Conservation (phyloP, 2,888 invertebrate species). For the Epirrhoe tristata region DNA sequence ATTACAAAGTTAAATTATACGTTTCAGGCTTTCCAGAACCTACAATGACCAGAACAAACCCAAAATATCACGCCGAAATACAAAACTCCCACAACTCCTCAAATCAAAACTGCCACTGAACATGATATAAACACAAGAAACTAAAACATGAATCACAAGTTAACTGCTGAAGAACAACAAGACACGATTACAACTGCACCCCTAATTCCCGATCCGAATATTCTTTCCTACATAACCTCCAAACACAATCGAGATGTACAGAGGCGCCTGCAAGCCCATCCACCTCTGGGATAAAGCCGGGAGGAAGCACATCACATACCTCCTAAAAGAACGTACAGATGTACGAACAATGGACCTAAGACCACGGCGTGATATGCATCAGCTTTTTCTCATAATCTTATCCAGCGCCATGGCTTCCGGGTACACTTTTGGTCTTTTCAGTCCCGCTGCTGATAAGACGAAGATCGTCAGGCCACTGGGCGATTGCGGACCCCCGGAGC, state of each 20-base stretch:
- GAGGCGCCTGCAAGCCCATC: background rate
- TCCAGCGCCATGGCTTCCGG: background rate
- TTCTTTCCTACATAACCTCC: background rate
- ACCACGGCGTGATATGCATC: background rate
- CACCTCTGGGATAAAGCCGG: background rate
- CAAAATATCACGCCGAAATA: background rate
- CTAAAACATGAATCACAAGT: background rate
- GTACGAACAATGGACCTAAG: background rate
- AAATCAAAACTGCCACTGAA: background rate
- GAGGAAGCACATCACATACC: background rate
- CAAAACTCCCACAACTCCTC: background rate
- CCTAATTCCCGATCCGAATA: too few relatives aligned
- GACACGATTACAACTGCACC: too few relatives aligned
- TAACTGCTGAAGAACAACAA: background rate
- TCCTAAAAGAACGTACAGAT: background rate
- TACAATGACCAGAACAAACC: background rate
- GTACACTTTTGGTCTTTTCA: background rate
- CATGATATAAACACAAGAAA: background rate
- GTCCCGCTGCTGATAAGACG: background rate
- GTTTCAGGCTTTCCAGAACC: slow-evolving; percentile 12
- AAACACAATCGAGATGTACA: background rate
- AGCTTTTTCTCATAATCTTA: background rate
- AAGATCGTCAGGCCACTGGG: background rate
- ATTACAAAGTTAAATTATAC: background rate
- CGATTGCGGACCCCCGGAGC: background rate